Evolutionary conservation across 37 sponge, comb jelly and placozoan species (phyloP).

Genomic region (Agelas oroides): DNA sequence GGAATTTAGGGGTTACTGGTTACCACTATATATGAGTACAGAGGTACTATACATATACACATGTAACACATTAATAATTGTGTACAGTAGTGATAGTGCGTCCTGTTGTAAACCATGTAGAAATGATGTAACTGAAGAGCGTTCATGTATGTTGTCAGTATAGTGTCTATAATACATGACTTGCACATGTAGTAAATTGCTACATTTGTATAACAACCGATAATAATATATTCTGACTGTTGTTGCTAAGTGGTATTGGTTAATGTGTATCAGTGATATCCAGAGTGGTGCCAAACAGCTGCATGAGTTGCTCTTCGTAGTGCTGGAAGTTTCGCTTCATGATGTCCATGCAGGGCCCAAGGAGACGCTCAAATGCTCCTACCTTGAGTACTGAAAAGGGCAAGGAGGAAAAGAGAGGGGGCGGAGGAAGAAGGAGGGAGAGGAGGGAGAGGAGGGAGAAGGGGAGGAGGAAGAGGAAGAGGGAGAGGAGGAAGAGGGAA

Average conservation of each 20-base stretch:
- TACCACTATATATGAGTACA: too few species aligned
- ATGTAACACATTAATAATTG: too few species aligned
- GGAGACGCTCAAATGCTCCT: slow-evolving; percentile 94
- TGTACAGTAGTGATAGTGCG: too few species aligned
- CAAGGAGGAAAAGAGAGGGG: neutral
- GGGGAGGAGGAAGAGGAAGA: neutral
- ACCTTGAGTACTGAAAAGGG: slow-evolving; percentile 79
- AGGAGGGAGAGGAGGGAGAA: neutral
- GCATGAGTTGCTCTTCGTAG: slow-evolving; percentile 91
- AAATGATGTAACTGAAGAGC: too few species aligned
- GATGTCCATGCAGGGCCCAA: slow-evolving; percentile 95
- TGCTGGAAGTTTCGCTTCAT: slow-evolving; percentile 91
- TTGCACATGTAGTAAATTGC: too few species aligned
- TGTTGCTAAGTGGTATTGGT: neutral
- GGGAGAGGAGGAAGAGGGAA: neutral
- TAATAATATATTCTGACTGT: too few species aligned
- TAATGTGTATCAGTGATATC: slow-evolving; percentile 77
- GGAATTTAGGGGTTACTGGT: too few species aligned
- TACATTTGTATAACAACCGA: too few species aligned
- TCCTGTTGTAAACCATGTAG: too few species aligned
- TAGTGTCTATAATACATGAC: too few species aligned
- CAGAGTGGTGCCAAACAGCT: slow-evolving; percentile 86
- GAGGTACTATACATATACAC: too few species aligned
- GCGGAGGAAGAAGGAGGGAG: slow-evolving; percentile 1
- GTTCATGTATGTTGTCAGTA: too few species aligned